These are phyloP conservation scores for Sula dactylatra DNA, from an alignment of 2,113 vertebrate species.

Conservation along the genomic window DNA sequence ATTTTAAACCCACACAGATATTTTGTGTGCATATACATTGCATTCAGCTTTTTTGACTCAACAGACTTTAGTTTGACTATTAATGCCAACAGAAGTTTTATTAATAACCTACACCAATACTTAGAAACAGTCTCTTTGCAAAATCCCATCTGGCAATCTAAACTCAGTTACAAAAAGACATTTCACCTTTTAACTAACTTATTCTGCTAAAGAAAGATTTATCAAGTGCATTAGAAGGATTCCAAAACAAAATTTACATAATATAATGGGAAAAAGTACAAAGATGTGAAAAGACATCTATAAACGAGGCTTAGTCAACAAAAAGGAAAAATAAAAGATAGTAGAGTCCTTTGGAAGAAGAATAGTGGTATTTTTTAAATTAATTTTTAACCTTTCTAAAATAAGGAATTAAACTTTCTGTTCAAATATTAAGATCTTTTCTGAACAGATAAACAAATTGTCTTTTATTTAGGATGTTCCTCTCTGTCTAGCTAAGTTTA, in stretches of 20 bases:
- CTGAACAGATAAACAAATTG: neutral
- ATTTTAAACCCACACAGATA: neutral
- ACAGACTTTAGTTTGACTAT: neutral
- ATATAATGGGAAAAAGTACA: neutral
- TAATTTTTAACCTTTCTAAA: neutral
- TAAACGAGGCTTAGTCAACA: slow-evolving; percentile 16
- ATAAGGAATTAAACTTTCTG: neutral
- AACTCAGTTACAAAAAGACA: neutral
- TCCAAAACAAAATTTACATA: slow-evolving; percentile 25
- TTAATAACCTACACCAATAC: neutral
- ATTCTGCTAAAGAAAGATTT: neutral
- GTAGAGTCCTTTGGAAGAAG: neutral
- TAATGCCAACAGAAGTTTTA: neutral
- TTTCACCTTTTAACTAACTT: slow-evolving; percentile 10
- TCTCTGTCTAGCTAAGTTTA: neutral
- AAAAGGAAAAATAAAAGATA: neutral
- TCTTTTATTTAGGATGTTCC: neutral
- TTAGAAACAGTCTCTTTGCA: neutral
- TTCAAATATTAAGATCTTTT: neutral
- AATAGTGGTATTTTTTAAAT: neutral
- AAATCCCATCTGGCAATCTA: neutral
- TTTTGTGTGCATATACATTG: neutral
- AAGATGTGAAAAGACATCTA: neutral
- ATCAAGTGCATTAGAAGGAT: neutral
- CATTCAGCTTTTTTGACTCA: neutral